Conservation (phyloP, 2,888 invertebrate genomes). For the Hydrotaea cyrtoneurina region DNA sequence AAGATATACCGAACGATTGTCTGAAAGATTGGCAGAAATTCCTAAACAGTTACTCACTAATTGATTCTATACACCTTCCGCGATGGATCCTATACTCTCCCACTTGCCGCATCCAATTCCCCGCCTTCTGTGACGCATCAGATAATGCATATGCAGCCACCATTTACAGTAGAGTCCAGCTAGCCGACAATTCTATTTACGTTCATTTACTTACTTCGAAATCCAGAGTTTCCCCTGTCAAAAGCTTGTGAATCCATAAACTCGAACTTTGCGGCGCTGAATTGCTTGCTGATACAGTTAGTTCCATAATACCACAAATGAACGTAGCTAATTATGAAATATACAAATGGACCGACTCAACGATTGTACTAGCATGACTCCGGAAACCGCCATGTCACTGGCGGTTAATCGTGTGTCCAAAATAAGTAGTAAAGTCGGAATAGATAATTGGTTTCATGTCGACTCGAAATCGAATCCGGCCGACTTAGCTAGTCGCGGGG, state of each 20-base stretch:
- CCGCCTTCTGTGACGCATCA: constrained; percentile 4
- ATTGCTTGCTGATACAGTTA: constrained; percentile 11
- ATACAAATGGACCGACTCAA: constrained; percentile 33
- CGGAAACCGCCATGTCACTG: constrained; percentile 34
- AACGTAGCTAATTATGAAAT: not conserved
- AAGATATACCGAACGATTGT: not conserved
- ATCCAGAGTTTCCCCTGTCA: constrained; percentile 40
- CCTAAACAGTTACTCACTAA: not conserved
- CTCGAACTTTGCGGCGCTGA: constrained; percentile 40
- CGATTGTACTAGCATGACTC: constrained; percentile 40
- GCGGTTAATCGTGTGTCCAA: constrained; percentile 30
- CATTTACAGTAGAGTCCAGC: not conserved
- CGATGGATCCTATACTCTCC: not conserved
- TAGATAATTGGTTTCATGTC: constrained; percentile 19
- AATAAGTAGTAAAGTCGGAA: constrained; percentile 18
- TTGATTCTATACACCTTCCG: not conserved
- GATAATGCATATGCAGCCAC: not conserved
- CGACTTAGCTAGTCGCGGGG: constrained; percentile 32
- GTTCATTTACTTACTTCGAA: constrained; percentile 32
- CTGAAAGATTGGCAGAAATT: constrained; percentile 9
- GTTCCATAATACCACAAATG: not conserved
- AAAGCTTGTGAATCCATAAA: constrained; percentile 27
- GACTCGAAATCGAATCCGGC: constrained; percentile 37
- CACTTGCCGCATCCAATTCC: not conserved
- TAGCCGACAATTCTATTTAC: not conserved